These are phyloP conservation scores for Nephila pilipes DNA, from an alignment of 1,140 invertebrate genomes.

Conservation along the genomic window DNA sequence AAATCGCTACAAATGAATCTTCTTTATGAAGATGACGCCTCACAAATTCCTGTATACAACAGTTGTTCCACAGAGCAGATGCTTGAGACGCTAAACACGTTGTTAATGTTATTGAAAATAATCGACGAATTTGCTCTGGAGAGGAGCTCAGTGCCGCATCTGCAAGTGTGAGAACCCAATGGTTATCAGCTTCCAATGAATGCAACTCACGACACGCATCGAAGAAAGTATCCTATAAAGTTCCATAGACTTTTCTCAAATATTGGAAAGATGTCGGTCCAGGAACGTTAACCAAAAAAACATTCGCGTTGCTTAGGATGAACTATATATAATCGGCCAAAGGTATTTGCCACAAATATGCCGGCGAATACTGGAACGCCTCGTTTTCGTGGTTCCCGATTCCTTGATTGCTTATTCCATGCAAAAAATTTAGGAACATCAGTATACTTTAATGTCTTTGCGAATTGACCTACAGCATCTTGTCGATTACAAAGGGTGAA, in stretches of 20 bases:
- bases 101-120: constrained; percentile 79
- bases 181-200: constrained; percentile 81
- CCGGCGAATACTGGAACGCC: not conserved
- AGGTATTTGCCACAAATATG: not conserved
- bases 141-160: constrained; percentile 79
- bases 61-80: constrained; percentile 74
- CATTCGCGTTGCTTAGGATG: constrained; percentile 40
- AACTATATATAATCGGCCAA: constrained; percentile 48
- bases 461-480: constrained; percentile 77
- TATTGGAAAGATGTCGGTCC: constrained; percentile 81
- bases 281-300: constrained; percentile 80
- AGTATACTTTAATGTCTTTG: constrained; percentile 78
- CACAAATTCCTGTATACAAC: no score
- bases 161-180: constrained; percentile 79
- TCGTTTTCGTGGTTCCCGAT: not conserved
- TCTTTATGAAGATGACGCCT: no score
- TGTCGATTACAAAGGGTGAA: constrained; percentile 80
- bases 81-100: constrained; percentile 34
- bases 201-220: constrained; percentile 79
- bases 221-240: no score
- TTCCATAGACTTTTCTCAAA: constrained; percentile 79
- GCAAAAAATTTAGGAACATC: constrained; percentile 80
- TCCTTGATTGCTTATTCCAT: constrained; percentile 78
- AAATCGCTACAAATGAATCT: no score
- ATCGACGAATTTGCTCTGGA: constrained; percentile 81